Evolutionary conservation across 2,113 vertebrate species (phyloP), one percentile per base, ranked within the genome.

Genomic region (Nasalis larvatus): DNA sequence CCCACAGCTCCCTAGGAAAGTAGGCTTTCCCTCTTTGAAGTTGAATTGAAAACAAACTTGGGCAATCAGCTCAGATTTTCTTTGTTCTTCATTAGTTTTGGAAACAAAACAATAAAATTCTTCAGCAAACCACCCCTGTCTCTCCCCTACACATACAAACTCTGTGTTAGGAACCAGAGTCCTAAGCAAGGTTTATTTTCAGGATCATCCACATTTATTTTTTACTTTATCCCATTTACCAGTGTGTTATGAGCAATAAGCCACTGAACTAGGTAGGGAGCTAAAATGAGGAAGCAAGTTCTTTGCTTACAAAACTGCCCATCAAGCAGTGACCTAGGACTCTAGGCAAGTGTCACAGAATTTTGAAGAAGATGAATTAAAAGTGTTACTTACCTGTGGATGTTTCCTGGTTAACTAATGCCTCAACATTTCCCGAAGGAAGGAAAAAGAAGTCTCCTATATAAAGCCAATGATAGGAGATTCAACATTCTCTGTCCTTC

Each of bases 101-200:
- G 69, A 94, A 96, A 87, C 9, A 97, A 94, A 95, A 97, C 27
- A 91, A 40, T 78, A 77, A 49, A 87, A 71, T 83, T 91, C 73
- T 92, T 88, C 56, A 88, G 21, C 56, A 27, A 77, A 23, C 49
- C 18, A 6, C 35, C 25, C 16, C 37, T 14, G 11, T 20, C 17
- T 35, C 42, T 69, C n/a, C 35, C 54, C 12, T 25, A 42, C 54
- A 47, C 32, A 35, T 40, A 77, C 73, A 85, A 91, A 89, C 77
- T 56, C 68, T 40, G 60, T 90, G 30, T 89, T 68, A 93, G 58
- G 30, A 40, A 71, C 35, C 45, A 82, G 25, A 80, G 23, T 56
- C 47, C 11, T 14, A 76, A 76, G 8, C 27, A 37, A 85, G 66
- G 54, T n/a, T 56, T 85, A 63, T 91, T 91, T 95, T n/a, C 52